These are phyloP conservation scores for Hemitrygon akajei DNA, from an alignment of 2,797 vertebrate genomes.

Conservation along the genomic window DNA sequence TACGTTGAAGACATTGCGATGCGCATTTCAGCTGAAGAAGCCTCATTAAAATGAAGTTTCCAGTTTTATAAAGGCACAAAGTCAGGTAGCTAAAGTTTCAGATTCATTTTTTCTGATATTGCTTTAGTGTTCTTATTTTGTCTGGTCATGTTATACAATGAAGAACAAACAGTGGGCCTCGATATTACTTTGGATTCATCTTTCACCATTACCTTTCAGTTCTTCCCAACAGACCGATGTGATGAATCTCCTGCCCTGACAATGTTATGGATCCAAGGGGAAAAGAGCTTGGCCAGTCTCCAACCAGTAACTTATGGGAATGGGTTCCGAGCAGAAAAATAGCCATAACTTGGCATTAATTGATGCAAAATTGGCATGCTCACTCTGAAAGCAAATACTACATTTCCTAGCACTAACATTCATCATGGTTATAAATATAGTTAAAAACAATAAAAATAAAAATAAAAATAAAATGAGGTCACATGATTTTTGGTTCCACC, in stretches of 20 bases:
- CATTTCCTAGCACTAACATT: neutral
- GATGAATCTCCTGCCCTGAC: neutral
- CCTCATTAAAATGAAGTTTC: too few relatives aligned
- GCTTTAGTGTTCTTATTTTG: neutral
- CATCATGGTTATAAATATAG: neutral
- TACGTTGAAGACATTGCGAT: too few relatives aligned
- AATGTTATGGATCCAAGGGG: neutral
- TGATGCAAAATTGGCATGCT: slow-evolving; percentile 5
- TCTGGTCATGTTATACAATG: neutral
- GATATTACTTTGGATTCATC: neutral
- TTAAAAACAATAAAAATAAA: neutral
- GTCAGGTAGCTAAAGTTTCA: neutral
- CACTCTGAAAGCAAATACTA: neutral
- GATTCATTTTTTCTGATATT: neutral
- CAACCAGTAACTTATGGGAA: neutral
- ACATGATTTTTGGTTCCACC: slow-evolving; percentile 2
- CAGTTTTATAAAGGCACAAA: neutral
- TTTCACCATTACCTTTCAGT: neutral
- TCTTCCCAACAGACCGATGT: neutral
- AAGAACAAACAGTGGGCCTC: neutral
- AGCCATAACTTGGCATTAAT: slow-evolving; percentile 28
- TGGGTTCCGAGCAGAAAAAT: neutral
- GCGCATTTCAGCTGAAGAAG: too few relatives aligned
- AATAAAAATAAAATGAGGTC: neutral
- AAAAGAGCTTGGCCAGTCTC: slow-evolving; percentile 2